A percentile compares a stretch with the other conserved stretches of the same genome.
Evolutionary conservation across 2,797 vertebrate genomes (phyloP).

Genomic region (Phataginus tricuspis): DNA sequence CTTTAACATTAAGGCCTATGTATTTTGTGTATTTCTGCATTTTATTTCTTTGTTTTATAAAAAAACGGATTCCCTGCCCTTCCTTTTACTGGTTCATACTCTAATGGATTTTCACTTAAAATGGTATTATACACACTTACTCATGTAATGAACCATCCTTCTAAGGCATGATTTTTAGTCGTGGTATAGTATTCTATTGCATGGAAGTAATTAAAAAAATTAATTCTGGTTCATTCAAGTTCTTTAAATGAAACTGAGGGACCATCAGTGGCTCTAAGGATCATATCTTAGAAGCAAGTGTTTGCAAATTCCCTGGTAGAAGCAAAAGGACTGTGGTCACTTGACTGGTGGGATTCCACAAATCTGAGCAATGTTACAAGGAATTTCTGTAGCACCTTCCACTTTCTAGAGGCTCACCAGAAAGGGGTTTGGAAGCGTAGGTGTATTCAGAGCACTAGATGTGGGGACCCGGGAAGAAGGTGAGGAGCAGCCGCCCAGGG

Average conservation of each 20-base stretch:
- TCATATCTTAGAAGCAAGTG: not conserved
- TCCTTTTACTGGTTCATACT: not conserved
- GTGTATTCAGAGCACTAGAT: not conserved
- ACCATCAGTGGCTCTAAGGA: not conserved
- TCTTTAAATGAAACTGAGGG: not conserved
- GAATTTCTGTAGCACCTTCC: not conserved
- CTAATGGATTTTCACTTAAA: slow-evolving; percentile 6
- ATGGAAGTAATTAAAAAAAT: not conserved
- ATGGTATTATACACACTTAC: not conserved
- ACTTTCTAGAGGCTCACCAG: not conserved
- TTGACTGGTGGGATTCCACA: not conserved
- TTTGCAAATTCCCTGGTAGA: not conserved
- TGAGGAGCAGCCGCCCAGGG: not conserved
- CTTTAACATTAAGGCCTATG: not conserved
- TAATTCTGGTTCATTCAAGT: not conserved
- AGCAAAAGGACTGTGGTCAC: not conserved
- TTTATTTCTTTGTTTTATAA: not conserved
- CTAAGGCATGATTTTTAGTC: not conserved
- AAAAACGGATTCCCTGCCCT: not conserved
- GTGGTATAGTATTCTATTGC: too few relatives aligned
- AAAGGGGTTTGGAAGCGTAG: not conserved
- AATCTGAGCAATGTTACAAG: not conserved
- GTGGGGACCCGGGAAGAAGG: not conserved
- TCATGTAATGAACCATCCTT: not conserved
- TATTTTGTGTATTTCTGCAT: not conserved